phyloP scores from a whole-genome alignment of 2,888 invertebrate species.

The Eupithecia pulchellata region DNA sequence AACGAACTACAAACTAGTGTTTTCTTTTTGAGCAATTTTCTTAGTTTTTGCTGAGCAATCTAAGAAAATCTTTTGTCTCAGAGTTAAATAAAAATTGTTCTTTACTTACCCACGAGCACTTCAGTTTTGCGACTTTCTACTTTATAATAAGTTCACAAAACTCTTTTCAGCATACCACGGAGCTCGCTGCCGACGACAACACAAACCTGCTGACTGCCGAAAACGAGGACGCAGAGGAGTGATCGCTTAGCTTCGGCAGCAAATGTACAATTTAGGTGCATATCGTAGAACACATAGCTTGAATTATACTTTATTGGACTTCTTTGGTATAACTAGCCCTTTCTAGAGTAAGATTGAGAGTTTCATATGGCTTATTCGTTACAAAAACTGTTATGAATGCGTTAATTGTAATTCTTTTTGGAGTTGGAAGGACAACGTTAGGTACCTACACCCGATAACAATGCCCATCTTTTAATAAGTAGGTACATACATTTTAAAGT shows the following conservation, averaged over 20 bases:
- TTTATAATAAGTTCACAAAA: background rate
- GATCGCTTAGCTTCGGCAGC: conserved; percentile 55
- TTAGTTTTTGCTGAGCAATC: background rate
- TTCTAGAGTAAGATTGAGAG: conserved; percentile 24
- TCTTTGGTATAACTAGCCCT: conserved; percentile 17
- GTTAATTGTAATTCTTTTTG: background rate
- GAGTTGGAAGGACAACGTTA: background rate
- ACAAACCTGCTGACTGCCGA: conserved; percentile 80
- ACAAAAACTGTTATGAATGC: background rate
- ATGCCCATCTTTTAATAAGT: background rate
- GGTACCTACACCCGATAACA: background rate
- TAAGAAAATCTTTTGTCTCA: background rate
- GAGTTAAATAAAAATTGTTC: background rate
- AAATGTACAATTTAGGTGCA: conserved; percentile 62
- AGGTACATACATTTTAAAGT: background rate
- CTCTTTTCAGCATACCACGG: conserved; percentile 66
- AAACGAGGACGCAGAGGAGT: conserved; percentile 78
- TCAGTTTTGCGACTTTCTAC: background rate
- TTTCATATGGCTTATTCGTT: background rate
- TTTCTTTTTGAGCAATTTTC: background rate
- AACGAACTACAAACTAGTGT: too few species aligned
- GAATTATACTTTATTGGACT: conserved; percentile 31
- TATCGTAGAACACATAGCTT: conserved; percentile 48
- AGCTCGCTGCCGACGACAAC: conserved; percentile 79
- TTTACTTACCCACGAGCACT: background rate